A percentile compares a stretch with the other conserved stretches of the same genome.
Evolutionary conservation across 2,888 invertebrate species (phyloP).

Genomic region (Diloba caeruleocephala): DNA sequence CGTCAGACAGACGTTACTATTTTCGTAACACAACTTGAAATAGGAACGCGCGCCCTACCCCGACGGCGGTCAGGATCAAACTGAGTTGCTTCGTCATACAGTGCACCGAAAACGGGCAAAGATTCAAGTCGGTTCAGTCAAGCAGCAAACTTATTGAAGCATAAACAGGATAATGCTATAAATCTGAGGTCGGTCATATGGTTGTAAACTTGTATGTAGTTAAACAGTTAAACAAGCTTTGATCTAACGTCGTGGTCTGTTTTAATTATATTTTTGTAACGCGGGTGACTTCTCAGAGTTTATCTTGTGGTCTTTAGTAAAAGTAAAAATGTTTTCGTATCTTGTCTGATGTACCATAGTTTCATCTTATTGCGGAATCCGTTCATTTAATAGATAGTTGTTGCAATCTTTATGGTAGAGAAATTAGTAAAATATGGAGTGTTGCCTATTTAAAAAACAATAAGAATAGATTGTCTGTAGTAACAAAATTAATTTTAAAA

Average conservation of each 20-base stretch:
- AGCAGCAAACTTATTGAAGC: constrained; percentile 73
- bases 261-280: constrained; percentile 48
- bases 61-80: constrained; percentile 64
- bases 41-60: constrained; percentile 63
- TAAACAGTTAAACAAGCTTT: constrained; percentile 61
- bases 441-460: too few species aligned
- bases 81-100: constrained; percentile 53
- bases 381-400: background rate
- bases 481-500: constrained; percentile 1
- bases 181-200: constrained; percentile 70
- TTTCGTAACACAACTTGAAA: constrained; percentile 70
- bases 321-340: constrained; percentile 6
- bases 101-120: constrained; percentile 64
- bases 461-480: too few species aligned
- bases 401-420: background rate
- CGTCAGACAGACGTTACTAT: constrained; percentile 68
- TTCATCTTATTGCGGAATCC: constrained; percentile 5
- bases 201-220: constrained; percentile 55
- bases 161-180: constrained; percentile 75
- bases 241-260: constrained; percentile 56
- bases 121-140: constrained; percentile 70
- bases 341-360: constrained; percentile 11
- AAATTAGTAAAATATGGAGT: too few species aligned
- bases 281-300: constrained; percentile 26
- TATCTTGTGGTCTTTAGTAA: constrained; percentile 38